Percentiles rank a stretch among this genome's conserved stretches.
These are phyloP conservation scores for Ametastegia equiseti DNA, from an alignment of 2,888 invertebrate species.

Conservation along the genomic window DNA sequence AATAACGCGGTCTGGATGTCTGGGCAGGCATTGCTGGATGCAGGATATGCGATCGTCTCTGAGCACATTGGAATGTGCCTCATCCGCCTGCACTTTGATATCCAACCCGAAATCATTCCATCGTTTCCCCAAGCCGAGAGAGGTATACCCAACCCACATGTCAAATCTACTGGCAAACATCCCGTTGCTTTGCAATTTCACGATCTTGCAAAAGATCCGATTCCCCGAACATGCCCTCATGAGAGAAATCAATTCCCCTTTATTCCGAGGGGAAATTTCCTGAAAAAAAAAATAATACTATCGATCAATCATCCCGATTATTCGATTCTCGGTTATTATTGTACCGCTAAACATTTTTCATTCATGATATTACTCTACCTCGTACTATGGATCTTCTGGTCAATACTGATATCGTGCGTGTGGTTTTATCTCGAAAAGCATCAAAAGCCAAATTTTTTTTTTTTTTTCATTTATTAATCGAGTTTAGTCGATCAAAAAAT, in stretches of 20 bases:
- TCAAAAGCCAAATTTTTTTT: background rate
- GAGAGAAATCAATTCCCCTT: slow-evolving; percentile 7
- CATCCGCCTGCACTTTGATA: slow-evolving; percentile 58
- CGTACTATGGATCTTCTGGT: background rate
- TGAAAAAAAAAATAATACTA: background rate
- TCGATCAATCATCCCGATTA: background rate
- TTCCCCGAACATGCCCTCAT: background rate
- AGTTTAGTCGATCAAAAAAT: background rate
- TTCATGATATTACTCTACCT: background rate
- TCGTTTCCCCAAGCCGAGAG: background rate
- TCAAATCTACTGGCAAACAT: slow-evolving; percentile 36
- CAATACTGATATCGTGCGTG: background rate
- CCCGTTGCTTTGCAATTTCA: slow-evolving; percentile 1
- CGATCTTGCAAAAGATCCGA: background rate
- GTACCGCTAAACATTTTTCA: background rate
- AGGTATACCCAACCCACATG: slow-evolving; percentile 10
- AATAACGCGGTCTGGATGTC: slow-evolving; percentile 66
- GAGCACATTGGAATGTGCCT: slow-evolving; percentile 56
- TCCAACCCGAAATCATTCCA: slow-evolving; percentile 54
- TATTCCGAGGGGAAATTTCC: background rate
- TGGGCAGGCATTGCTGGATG: slow-evolving; percentile 47
- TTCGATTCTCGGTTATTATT: background rate
- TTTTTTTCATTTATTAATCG: background rate
- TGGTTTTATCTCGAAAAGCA: background rate
- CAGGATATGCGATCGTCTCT: slow-evolving; percentile 60